These are phyloP conservation scores for Cataglyphis rosenhaueri DNA, from an alignment of 2,888 invertebrate genomes.

Conservation along the genomic window DNA sequence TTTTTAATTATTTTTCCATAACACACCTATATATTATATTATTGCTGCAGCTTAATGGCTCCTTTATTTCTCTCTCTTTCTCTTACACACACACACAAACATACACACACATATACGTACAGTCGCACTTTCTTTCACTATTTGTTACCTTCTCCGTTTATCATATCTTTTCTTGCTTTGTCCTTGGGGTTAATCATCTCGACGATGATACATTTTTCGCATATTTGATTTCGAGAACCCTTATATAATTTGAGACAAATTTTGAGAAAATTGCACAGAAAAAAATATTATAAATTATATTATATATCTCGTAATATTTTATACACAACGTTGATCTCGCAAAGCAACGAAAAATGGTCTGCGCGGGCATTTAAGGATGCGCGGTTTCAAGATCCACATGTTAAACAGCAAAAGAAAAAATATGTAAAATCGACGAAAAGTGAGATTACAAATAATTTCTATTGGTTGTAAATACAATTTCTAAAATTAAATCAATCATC, in stretches of 20 bases:
- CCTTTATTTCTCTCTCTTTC: conserved; percentile 14
- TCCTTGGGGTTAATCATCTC: conserved; percentile 43
- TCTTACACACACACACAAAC: background rate
- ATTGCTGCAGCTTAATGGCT: conserved; percentile 86
- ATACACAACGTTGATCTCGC: background rate
- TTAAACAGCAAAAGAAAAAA: conserved; percentile 35
- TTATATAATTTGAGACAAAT: background rate
- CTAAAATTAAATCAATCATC: conserved; percentile 6
- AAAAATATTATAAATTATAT: background rate
- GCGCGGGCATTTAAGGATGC: conserved; percentile 21
- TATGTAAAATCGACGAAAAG: background rate
- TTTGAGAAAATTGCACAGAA: background rate
- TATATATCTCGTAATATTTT: background rate
- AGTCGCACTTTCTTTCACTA: conserved; percentile 37
- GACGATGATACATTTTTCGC: conserved; percentile 22
- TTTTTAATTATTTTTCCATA: conserved; percentile 72
- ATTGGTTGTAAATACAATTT: background rate
- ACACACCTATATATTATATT: conserved; percentile 82
- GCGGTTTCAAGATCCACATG: conserved; percentile 35
- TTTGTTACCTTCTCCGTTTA: conserved; percentile 14
- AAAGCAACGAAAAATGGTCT: background rate
- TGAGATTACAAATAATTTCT: background rate
- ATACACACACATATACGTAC: background rate
- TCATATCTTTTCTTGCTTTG: conserved; percentile 24
- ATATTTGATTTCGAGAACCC: conserved; percentile 22